Evolutionary conservation across 2,888 invertebrate species (phyloP).

Genomic region (Resseliella maxima): DNA sequence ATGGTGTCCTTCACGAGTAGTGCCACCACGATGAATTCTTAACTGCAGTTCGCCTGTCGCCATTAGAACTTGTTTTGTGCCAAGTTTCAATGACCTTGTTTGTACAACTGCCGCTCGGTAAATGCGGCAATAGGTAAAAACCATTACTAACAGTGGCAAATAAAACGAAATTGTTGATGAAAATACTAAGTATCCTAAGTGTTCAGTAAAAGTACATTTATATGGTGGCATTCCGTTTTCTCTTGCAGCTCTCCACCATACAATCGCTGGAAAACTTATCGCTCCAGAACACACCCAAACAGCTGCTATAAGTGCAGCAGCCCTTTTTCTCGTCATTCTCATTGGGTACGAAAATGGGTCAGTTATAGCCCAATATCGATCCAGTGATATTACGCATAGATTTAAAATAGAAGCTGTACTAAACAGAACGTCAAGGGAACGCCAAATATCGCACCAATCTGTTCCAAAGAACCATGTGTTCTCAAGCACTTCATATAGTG

Average conservation of each 20-base stretch:
- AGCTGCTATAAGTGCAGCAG: slow-evolving; percentile 87
- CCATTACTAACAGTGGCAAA: slow-evolving; percentile 95
- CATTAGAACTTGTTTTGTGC: slow-evolving; percentile 89
- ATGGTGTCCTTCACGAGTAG: slow-evolving; percentile 71
- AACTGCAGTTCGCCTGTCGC: slow-evolving; percentile 87
- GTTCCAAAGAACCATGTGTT: slow-evolving; percentile 95
- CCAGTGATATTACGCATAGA: slow-evolving; percentile 95
- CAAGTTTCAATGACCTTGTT: slow-evolving; percentile 88
- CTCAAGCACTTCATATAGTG: slow-evolving; percentile 87
- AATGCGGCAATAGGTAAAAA: slow-evolving; percentile 96
- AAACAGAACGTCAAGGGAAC: slow-evolving; percentile 95
- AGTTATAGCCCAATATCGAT: slow-evolving; percentile 98
- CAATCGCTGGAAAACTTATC: slow-evolving; percentile 98
- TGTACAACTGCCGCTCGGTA: slow-evolving; percentile 94
- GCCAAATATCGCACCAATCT: slow-evolving; percentile 98
- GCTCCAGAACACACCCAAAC: slow-evolving; percentile 98
- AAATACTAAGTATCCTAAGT: slow-evolving; percentile 94
- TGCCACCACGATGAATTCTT: slow-evolving; percentile 93
- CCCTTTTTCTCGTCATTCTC: slow-evolving; percentile 89
- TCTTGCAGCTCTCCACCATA: slow-evolving; percentile 93
- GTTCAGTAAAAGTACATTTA: slow-evolving; percentile 96
- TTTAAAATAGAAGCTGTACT: slow-evolving; percentile 98
- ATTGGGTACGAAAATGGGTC: slow-evolving; percentile 98
- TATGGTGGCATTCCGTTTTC: slow-evolving; percentile 82
- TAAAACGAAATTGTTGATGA: slow-evolving; percentile 98